Evolutionary conservation across 2,888 invertebrate species (phyloP), one percentile per base, ranked within the genome.

Genomic region (Drosophila limbata): DNA sequence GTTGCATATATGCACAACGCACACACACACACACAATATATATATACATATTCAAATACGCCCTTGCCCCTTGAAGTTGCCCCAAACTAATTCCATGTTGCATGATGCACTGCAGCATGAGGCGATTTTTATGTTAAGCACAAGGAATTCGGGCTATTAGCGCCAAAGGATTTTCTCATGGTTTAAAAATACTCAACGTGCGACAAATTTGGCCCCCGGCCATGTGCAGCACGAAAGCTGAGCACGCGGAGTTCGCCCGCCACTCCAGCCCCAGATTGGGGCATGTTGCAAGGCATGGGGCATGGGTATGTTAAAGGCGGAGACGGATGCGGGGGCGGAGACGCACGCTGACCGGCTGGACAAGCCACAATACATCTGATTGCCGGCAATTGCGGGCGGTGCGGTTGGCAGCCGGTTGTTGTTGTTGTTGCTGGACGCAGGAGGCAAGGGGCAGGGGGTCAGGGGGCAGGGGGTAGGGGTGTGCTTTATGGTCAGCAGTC

Each of bases 91-190:
- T 77, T 81, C 76, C 73, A 79, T 84, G 66, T 84, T 77, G 88
- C 85, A 84, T 87, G 85, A 86, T 83, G 85, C 77, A 81, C 64
- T 77, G 86, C 72, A 75, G 78, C 88, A 88, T 77, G 85, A 77
- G 82, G 87, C 88, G 85, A 86, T 82, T 89, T 87, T 87, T 88
- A 89, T 85, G 85, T 87, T 88, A 82, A 87, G 85, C 89, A 89
- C 81, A 84, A 88, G 85, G 84, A 90, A 91, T 91, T 90, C 89
- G 89, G 90, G 89, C 90, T 91, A 91, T 90, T 91, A 91, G 91
- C 91, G 91, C 91, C 91, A 91, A 91, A 88, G 90, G 91, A 91
- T 91, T 90, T 91, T 91, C 91, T 91, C 91, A 91, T 91, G 91
- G 91, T 90, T 91, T 91, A 90, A 90, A 90, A 90, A 90, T 90